These are phyloP conservation scores for Zeuzera pyrina DNA, from an alignment of 2,888 invertebrate genomes.

Conservation along the genomic window DNA sequence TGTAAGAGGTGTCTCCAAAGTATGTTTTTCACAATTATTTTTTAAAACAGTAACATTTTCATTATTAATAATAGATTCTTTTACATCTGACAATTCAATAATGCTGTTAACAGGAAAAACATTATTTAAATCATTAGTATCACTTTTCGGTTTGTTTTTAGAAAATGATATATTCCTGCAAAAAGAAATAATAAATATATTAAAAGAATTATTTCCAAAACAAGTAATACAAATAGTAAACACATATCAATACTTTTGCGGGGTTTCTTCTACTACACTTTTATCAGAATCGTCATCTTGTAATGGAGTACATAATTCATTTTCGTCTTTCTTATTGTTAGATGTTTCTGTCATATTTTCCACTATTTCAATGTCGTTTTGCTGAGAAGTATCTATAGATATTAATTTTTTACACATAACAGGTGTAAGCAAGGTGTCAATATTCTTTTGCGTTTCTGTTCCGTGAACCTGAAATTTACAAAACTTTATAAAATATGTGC, in stretches of 20 bases:
- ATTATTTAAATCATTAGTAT: no score
- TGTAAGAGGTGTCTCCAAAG: slow-evolving; percentile 43
- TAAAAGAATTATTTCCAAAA: background rate
- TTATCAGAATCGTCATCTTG: slow-evolving; percentile 44
- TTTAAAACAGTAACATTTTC: slow-evolving; percentile 32
- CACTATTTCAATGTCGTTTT: slow-evolving; percentile 12
- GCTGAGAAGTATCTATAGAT: slow-evolving; percentile 14
- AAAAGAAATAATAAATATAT: slow-evolving; percentile 7
- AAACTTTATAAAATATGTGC: background rate
- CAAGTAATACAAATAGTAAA: background rate
- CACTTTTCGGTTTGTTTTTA: slow-evolving; percentile 29
- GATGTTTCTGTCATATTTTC: slow-evolving; percentile 3
- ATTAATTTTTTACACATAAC: slow-evolving; percentile 25
- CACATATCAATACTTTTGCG: slow-evolving; percentile 47
- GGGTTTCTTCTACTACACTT: slow-evolving; percentile 63
- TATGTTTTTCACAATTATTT: slow-evolving; percentile 17
- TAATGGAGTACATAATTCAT: slow-evolving; percentile 24
- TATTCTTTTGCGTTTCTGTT: slow-evolving; percentile 19
- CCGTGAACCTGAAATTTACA: slow-evolving; percentile 12
- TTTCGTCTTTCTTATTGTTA: slow-evolving; percentile 12
- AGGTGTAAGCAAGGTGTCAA: slow-evolving; percentile 36
- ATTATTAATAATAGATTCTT: slow-evolving; percentile 22
- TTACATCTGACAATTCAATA: slow-evolving; percentile 33
- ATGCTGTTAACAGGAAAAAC: no score
- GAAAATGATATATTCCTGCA: slow-evolving; percentile 34